Evolutionary conservation across 2,797 vertebrate species (phyloP), one percentile per base, ranked within the genome.

Genomic region (Pteronotus mesoamericanus): DNA sequence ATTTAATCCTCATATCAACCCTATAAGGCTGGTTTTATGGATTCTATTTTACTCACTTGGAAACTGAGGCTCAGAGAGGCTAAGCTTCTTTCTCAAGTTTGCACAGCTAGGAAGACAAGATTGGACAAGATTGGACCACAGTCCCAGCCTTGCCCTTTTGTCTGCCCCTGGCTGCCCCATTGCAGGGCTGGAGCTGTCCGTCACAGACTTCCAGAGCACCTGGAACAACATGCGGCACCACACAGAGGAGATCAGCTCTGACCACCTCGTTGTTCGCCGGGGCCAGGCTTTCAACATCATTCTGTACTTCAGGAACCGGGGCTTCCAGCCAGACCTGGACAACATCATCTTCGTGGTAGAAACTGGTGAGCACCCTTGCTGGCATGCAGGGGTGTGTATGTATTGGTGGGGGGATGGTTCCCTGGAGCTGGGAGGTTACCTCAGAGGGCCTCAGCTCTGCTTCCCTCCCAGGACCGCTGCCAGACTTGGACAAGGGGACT

Each of bases 241-340:
- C 72, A 99, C 99, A 0, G 98, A 99, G 0, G 99, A 99, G 79
- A 99, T 99, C 24, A 98, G 99, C 0, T 82, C 96, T 0, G 97
- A 98, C 1, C 98, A 96, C 3, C 98, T 99, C 89, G 97, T 99
- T 0, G 98, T 99, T 79, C 98, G 99, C 82, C 98, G 99, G 93
- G 99, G 99, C 34, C 99, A 99, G 86, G 21, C 96, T 0, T 99
- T 99, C 97, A 95, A 94, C 29, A 91, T 99, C 97, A 98, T 97
- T 51, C 97, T 99, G 68, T 96, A 98, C 95, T 99, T 99, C 74
- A 98, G 96, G 80, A 98, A 98, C 9, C 98, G 98, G 48, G 96
- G 5, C 77, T 99, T 98, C 96, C 98, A 99, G 61, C 98, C 98
- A 0, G 98, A 98, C 42, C 68, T 86, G 93, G 99, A 98, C 97